These are phyloP conservation scores for Atta cephalotes DNA, from an alignment of 1,140 invertebrate genomes.

Conservation along the genomic window DNA sequence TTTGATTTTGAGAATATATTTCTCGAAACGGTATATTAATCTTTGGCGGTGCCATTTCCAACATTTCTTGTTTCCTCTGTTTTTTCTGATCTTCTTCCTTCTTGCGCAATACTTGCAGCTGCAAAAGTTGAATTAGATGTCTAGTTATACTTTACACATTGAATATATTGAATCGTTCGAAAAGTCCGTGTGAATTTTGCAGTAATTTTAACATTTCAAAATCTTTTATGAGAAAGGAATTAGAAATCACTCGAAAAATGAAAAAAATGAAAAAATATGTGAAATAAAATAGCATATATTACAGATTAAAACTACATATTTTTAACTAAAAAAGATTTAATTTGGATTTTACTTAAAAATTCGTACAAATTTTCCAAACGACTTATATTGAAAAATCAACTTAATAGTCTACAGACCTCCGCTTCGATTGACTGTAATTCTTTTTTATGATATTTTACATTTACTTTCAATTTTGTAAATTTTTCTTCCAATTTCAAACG, in stretches of 20 bases:
- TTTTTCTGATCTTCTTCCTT: slow-evolving; percentile 52
- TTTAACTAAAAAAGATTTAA: no score
- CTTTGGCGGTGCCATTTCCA: slow-evolving; percentile 71
- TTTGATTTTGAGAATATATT: slow-evolving; percentile 4
- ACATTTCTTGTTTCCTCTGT: slow-evolving; percentile 35
- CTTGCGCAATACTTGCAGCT: slow-evolving; percentile 29
- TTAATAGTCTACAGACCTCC: slow-evolving; percentile 41
- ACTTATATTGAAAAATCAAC: background rate
- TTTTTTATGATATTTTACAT: background rate
- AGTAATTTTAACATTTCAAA: no score
- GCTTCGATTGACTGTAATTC: slow-evolving; percentile 19
- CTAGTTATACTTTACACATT: no score
- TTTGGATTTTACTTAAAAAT: no score
- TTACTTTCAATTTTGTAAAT: background rate
- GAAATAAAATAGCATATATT: no score
- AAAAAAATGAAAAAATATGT: no score
- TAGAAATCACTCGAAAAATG: no score
- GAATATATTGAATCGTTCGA: background rate
- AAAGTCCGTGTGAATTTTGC: no score
- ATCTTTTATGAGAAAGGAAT: no score
- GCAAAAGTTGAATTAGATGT: background rate
- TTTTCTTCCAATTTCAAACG: background rate
- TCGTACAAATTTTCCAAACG: no score
- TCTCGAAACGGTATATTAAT: slow-evolving; percentile 53
- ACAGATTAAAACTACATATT: no score